Percentiles rank a stretch among this genome's conserved stretches.
These are phyloP conservation scores for Spilosoma lubricipeda DNA, from an alignment of 2,888 invertebrate genomes.

Conservation along the genomic window DNA sequence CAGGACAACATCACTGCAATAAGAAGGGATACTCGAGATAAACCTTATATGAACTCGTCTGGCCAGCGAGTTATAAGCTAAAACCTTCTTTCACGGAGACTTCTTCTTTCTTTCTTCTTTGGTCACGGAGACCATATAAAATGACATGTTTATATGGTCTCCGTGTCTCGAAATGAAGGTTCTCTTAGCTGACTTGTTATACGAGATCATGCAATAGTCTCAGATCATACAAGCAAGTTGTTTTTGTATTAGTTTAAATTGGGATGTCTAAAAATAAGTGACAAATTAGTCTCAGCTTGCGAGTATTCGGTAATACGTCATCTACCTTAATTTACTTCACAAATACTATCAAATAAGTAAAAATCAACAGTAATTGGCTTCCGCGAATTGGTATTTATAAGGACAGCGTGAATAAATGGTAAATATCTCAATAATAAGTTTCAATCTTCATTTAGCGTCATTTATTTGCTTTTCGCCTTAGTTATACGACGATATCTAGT, in stretches of 20 bases:
- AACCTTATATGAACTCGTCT: too few species aligned
- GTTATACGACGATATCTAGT: neutral
- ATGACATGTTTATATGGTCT: neutral
- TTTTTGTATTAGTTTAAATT: too few species aligned
- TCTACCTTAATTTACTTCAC: neutral
- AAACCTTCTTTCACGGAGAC: too few species aligned
- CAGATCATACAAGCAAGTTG: too few species aligned
- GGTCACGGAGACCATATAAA: too few species aligned
- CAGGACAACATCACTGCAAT: too few species aligned
- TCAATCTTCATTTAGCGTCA: too few species aligned
- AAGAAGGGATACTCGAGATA: too few species aligned
- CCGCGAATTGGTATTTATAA: constrained; percentile 5
- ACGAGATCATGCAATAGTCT: neutral
- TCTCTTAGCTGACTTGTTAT: neutral
- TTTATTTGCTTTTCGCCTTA: neutral
- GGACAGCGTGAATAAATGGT: neutral
- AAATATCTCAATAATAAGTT: neutral
- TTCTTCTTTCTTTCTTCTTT: too few species aligned
- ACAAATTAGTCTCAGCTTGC: neutral
- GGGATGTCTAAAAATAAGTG: neutral
- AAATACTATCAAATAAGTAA: constrained; percentile 1
- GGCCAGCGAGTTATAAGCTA: too few species aligned
- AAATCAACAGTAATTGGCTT: neutral
- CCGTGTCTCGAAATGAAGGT: neutral
- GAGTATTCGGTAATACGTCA: neutral